Conservation (phyloP, 2,797 vertebrate species). For the Monodelphis domestica region DNA sequence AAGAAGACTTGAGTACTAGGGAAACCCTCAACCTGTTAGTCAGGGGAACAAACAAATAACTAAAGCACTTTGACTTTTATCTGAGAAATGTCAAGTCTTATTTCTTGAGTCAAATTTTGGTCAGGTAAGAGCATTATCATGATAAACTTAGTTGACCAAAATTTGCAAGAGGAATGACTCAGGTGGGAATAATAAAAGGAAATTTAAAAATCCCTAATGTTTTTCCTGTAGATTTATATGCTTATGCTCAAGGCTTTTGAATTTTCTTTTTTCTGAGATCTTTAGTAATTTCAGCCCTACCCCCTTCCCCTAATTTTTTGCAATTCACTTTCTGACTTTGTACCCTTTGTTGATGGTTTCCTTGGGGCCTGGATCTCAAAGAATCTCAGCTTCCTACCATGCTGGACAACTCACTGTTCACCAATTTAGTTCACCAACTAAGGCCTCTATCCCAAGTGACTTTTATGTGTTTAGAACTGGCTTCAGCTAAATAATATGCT, state of each 20-base stretch:
- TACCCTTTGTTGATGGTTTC: neutral
- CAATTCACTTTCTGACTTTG: neutral
- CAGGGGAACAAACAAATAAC: neutral
- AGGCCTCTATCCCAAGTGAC: neutral
- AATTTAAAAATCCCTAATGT: neutral
- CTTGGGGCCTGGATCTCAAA: neutral
- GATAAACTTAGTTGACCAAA: neutral
- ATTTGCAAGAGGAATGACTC: neutral
- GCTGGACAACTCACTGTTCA: neutral
- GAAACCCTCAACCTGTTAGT: neutral
- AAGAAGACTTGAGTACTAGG: neutral
- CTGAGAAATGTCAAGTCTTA: neutral
- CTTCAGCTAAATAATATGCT: neutral
- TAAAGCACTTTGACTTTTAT: neutral
- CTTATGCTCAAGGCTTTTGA: neutral
- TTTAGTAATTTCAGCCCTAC: neutral
- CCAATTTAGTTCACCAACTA: neutral
- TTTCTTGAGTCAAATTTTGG: neutral
- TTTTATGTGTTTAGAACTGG: neutral
- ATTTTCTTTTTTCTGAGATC: neutral
- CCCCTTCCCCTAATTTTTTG: neutral
- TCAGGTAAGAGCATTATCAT: neutral
- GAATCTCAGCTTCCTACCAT: neutral
- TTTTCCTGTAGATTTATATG: neutral
- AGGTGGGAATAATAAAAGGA: neutral